Conservation (phyloP, 2,797 vertebrate species). For the Xiphophorus birchmanni region DNA sequence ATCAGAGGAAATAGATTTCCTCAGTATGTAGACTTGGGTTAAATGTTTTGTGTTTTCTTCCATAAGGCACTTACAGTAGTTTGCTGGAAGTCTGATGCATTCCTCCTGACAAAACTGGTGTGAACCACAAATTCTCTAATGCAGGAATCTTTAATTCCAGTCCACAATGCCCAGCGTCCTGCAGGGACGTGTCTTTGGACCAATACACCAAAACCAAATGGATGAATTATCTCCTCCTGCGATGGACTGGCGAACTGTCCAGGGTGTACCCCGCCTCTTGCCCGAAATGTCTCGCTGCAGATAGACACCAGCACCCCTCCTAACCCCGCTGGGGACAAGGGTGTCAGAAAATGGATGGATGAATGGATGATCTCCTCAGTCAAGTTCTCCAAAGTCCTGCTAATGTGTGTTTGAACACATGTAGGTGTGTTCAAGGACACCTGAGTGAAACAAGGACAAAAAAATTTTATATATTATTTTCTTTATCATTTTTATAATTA, state of each 20-base stretch:
- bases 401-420: no score
- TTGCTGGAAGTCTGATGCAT: background rate
- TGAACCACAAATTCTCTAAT: no score
- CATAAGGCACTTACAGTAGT: background rate
- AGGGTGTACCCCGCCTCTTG: no score
- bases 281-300: no score
- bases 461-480: background rate
- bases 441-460: background rate
- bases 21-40: background rate
- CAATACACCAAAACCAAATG: background rate
- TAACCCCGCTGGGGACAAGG: no score
- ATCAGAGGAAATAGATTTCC: background rate
- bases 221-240: background rate
- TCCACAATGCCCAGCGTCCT: background rate
- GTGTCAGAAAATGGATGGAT: no score
- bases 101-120: background rate
- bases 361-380: no score
- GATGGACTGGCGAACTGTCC: no score
- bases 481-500: background rate
- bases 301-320: no score
- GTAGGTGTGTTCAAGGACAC: no score
- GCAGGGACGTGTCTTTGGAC: no score
- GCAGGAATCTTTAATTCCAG: background rate
- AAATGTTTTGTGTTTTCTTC: background rate
- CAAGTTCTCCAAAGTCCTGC: no score